phyloP scores from a whole-genome alignment of 2,113 vertebrate species.

The Azemiops feae region DNA sequence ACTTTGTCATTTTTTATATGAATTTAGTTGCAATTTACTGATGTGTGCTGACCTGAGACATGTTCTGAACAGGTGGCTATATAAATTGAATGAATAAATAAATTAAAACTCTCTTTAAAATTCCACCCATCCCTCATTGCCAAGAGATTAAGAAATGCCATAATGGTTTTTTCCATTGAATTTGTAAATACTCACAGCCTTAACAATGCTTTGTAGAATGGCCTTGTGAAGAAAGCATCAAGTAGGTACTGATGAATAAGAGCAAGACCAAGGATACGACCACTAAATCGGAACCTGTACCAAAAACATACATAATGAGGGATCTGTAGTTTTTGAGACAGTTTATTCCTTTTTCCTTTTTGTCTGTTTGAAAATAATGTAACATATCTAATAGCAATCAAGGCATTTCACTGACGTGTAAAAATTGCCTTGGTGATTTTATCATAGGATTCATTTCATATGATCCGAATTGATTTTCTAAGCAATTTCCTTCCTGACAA shows the following conservation, averaged over 20 bases:
- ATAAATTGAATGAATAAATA: background rate
- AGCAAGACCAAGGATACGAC: conserved; percentile 94
- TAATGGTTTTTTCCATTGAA: background rate
- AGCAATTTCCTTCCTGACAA: background rate
- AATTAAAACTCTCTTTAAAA: background rate
- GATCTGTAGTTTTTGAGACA: background rate
- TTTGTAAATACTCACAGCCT: conserved; percentile 81
- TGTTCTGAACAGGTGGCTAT: background rate
- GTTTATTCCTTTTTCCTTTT: background rate
- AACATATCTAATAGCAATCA: background rate
- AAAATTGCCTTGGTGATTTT: background rate
- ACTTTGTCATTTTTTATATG: background rate
- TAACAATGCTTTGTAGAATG: conserved; percentile 96
- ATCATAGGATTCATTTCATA: background rate
- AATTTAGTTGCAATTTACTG: background rate
- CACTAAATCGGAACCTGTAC: conserved; percentile 95
- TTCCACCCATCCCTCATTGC: background rate
- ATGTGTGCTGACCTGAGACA: background rate
- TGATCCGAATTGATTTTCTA: background rate
- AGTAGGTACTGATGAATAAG: conserved; percentile 97
- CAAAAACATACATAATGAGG: conserved; percentile 44
- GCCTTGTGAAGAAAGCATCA: conserved; percentile 97
- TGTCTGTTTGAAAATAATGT: background rate
- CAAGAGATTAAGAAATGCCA: background rate
- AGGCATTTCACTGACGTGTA: background rate